Evolutionary conservation across 2,113 vertebrate species (phyloP), one percentile per base, ranked within the genome.

Genomic region (Saccopteryx leptura): DNA sequence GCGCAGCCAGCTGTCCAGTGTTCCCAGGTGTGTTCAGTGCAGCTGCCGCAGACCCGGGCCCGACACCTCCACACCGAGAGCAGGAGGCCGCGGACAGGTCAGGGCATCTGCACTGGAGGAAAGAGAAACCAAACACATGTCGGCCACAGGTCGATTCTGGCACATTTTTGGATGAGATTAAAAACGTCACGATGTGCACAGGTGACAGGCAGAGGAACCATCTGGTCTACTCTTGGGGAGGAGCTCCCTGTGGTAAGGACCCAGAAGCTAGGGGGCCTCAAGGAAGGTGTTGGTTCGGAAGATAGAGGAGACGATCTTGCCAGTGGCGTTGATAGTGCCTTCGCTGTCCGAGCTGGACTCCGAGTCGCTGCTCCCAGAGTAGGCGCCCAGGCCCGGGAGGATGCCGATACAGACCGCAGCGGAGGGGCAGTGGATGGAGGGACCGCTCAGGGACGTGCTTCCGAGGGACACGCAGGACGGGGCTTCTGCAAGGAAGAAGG

Each of bases 291-390:
- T 98, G 97, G 99, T 98, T 48, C 98, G 98, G 88, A 99, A 99
- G 90, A 99, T 98, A 9, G 99, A 99, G 17, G 99, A 99, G 91
- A 99, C 98, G 4, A 99, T 99, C 98, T 99, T 99, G 83, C 99
- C 98, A 0, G 99, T 99, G 97, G 99, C 99, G 65, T 99, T 99
- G 86, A 99, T 98, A 0, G 98, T 99, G 99, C 99, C 99, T 98
- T 99, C 99, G 2, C 99, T 99, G 98, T 99, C 99, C 0, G 99
- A 99, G 99, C 99, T 99, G 98, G 99, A 99, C 97, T 99, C 99
- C 0, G 99, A 99, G 91, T 99, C 99, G 14, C 99, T 99, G 99
- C 99, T 99, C 86, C 99, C 99, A 0, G 99, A 99, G 98, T 99
- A 99, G 91, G 98, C 99, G 0, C 99, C 99, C 39, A 99, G 98